Evolutionary conservation across 2,797 vertebrate genomes (phyloP), one percentile per base, ranked within the genome.

Genomic region (Amniataba percoides): DNA sequence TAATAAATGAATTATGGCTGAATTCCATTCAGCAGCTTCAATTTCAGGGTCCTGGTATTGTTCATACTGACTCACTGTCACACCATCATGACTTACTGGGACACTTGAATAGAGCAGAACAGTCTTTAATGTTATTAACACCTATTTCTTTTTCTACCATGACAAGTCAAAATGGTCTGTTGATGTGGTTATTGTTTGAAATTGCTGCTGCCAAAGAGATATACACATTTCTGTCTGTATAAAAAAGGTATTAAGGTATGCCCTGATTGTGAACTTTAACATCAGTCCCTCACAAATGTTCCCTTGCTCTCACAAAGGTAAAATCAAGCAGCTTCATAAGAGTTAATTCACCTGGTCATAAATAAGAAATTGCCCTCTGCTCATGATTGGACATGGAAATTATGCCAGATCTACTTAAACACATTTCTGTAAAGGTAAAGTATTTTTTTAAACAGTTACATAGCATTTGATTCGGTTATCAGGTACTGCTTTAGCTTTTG

Each of bases 231-330:
- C 21, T 51, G 14, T 52, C 2, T 3, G 15, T 36, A 18, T 3
- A 53, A 58, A 39, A 25, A 58, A 25, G 16, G 25, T 15, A 18
- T 55, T 39, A 4, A 25, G 31, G 27, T 62, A 53, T 51, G 27
- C 27, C 7, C 0, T 51, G 10, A 7, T 63, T 48, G 27, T 21
- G 18, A 66, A 2, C 8, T 64, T 45, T 65, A 16, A 53, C 51
- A 18, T 52, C 78, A 67, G 14, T 71, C 34, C 19, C 23, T 55
- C 56, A 42, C 14, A 51, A 27, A n/a, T 39, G 10, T 39, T 68
- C 61, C 9, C 10, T 51, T 46, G 3, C 42, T 23, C 18, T 63
- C n/a, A 21, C 14, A 52, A 46, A 46, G 18, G 16, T 34, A 11
- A 43, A 57, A 18, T 58, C 4, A 13, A 25, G 19, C 34, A 62